Percentiles rank a stretch among this genome's conserved stretches.
phyloP scores from a whole-genome alignment of 92 coral and sea anemone genomes.

The Porites evermanni region DNA sequence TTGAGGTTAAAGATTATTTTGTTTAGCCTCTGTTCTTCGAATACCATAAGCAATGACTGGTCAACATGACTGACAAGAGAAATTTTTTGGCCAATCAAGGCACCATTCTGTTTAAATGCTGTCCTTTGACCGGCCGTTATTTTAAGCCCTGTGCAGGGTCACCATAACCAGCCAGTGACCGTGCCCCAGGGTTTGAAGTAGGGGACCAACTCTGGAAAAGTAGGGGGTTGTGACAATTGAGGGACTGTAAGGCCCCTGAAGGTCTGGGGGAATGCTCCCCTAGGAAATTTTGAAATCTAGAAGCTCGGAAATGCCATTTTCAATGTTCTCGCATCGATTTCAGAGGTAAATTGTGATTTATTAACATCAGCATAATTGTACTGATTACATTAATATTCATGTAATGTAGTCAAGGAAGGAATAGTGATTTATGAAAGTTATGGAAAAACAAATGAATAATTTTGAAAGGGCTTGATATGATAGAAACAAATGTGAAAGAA shows the following conservation, averaged over 20 bases:
- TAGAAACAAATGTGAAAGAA: too few species aligned
- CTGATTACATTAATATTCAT: background rate
- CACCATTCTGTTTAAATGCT: too few species aligned
- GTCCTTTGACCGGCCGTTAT: too few species aligned
- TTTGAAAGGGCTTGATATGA: too few species aligned
- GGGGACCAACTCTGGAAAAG: background rate
- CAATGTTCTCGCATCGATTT: constrained; percentile 15
- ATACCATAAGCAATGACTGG: too few species aligned
- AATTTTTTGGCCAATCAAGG: too few species aligned
- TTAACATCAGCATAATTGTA: constrained; percentile 4
- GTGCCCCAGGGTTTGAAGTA: background rate
- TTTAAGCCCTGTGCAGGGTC: too few species aligned
- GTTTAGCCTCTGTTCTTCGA: too few species aligned
- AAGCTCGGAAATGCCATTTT: constrained; percentile 19
- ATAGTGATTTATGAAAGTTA: constrained; percentile 1
- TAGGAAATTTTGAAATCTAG: background rate
- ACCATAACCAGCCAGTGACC: too few species aligned
- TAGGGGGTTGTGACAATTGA: constrained; percentile 7
- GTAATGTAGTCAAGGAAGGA: background rate
- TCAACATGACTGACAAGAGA: too few species aligned
- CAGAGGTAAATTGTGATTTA: constrained; percentile 15
- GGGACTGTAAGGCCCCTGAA: background rate
- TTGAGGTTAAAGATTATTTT: too few species aligned
- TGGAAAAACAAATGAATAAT: too few species aligned
- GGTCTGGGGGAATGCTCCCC: background rate